Conservation (phyloP, 2,113 vertebrate genomes). For the Mirounga angustirostris region DNA sequence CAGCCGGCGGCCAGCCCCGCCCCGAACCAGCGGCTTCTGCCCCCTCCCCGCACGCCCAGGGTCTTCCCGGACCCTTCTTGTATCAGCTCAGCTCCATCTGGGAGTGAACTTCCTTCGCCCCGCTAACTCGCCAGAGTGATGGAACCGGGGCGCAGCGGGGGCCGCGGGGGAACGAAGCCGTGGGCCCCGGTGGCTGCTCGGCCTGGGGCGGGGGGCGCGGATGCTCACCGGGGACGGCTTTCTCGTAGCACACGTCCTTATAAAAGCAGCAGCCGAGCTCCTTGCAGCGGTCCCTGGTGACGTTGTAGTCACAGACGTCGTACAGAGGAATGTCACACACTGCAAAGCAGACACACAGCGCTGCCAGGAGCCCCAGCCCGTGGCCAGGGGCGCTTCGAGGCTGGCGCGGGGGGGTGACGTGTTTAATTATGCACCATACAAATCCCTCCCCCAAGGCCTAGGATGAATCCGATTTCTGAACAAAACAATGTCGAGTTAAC, state of each 20-base stretch:
- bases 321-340: slow-evolving; percentile 70
- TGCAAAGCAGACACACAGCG: slow-evolving; percentile 16
- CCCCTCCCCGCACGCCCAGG: too few species aligned
- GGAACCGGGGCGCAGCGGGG: accelerated
- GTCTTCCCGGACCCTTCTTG: not conserved
- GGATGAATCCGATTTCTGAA: slow-evolving; percentile 76
- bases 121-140: accelerated
- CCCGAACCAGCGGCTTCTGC: not conserved
- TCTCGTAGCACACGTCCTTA: slow-evolving; percentile 67
- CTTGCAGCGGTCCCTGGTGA: slow-evolving; percentile 68
- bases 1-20: accelerated
- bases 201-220: accelerated
- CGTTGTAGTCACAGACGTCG: slow-evolving; percentile 74
- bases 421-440: not conserved
- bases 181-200: not conserved
- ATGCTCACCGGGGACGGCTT: slow-evolving; percentile 61
- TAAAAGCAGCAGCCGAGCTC: slow-evolving; percentile 72
- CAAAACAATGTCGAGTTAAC: slow-evolving; percentile 70
- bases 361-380: not conserved
- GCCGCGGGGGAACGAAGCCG: accelerated
- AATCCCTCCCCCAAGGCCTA: not conserved
- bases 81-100: too few species aligned
- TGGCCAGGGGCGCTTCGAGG: too few species aligned
- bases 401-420: too few species aligned
- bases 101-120: not conserved